Base-by-base conservation (phyloP, 2,113 vertebrate genomes). In the Sebastes schlegelii region DNA sequence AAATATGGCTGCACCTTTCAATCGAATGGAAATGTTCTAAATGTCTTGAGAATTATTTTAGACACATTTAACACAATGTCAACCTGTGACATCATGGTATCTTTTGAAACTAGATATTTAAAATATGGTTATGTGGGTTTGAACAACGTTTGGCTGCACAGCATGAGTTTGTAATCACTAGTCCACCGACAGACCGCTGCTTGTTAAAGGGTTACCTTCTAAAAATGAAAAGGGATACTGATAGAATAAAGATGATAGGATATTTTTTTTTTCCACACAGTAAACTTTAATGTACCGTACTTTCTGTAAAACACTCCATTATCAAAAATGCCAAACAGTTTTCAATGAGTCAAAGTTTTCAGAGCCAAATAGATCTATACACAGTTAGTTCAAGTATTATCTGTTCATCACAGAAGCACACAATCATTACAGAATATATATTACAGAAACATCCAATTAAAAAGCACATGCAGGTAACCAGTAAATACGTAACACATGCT, bases 271-370 rank as follows among this genome's bases (percentile, higher is more conserved):
- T 21, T n/a, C 12, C 34, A 61, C 42, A 73, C 4, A 17, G 4
- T 19, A 10, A 67, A 66, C 40, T 86, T 91, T 82, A 75, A 75
- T 83, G 46, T 19, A 48, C 5, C 19, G 2, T 43, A 43, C 43
- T 66, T 58, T 62, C 11, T 71, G 13, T 51, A 43, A 0, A 69
- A 21, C 16, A 78, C 13, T 8, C n/a, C 14, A 74, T 68, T 23
- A 54, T 78, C 4, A 60, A 65, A 64, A 14, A 70, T 16, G 48
- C 11, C 60, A 21, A 80, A 78, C 64, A 60, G 4, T 26, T 72
- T 34, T 14, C 2, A 84, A n/a, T 7, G 4, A 65, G 4, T 57
- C 16, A 49, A 49, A 42, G 1, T 34, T 34, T 34, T 34, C 34
- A 34, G 34, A 34, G 34, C 34, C 0, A 61, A 26, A n/a, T 42